Evolutionary conservation across 2,113 vertebrate genomes (phyloP), one percentile per base, ranked within the genome.

Genomic region (Alethe diademata): DNA sequence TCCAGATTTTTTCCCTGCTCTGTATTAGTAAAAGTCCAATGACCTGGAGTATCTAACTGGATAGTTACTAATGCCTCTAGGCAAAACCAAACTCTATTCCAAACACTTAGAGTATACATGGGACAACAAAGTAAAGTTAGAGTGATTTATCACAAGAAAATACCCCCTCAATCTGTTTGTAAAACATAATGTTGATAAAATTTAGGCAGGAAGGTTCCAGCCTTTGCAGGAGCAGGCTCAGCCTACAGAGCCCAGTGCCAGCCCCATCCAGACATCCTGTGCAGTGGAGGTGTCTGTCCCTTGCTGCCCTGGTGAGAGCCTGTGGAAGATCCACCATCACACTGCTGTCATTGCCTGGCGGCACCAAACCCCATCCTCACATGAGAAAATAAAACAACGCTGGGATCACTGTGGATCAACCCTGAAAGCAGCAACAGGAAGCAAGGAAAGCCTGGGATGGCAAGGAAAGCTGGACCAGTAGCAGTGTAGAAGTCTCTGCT

Each of bases 61-160:
- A 57, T 38, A 61, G 35, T 65, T 70, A 61, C 18, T 82, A 73
- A 36, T 24, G 60, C 19, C 45, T 90, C 50, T 75, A 69, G n/a
- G 53, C 48, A 75, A 82, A 93, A 50, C 3, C 2, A 1, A 91
- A 81, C n/a, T 88, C 48, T 95, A 14, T 62, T 73, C 62, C 50
- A 76, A 83, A 88, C 35, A 42, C 23, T 75, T 72, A 38, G 25
- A 91, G 8, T 19, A 16, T 38, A 70, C 14, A 47, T 1, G 3
- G 73, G 42, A 90, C 38, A 92, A 90, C 4, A 5, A 91, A 82
- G 2, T 35, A 82, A 92, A n/a, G 50, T 70, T 66, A 66, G 26
- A 92, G 56, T 62, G 50, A 92, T 85, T 85, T 87, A 91, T 61
- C 93, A 82, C 42, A 78, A 53, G n/a, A 53, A 90, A 89, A 76